Evolutionary conservation across 2,888 invertebrate genomes (phyloP), one percentile per base, ranked within the genome.

Genomic region (Cyclophora albipunctata): DNA sequence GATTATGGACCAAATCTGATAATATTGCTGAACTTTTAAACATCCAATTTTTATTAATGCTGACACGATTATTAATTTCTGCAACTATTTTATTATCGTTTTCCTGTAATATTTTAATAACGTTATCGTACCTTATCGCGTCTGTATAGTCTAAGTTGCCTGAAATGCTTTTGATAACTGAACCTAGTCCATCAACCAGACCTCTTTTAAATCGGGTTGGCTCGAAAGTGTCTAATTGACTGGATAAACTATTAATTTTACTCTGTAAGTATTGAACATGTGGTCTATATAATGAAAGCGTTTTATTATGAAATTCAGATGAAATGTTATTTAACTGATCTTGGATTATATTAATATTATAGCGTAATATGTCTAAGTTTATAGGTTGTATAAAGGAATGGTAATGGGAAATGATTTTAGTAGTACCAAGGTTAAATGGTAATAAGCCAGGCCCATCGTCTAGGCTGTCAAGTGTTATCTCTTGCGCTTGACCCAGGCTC

Each of bases 51-150:
- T 59, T 63, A 45, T 34, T 59, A 34, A 64, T n/a, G 51, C 59
- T 60, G 3, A 62, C 46, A 43, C 59, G 59, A 7, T 48, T 57
- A 46, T 66, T 64, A 41, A 59, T 53, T 50, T 61, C 60, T 3
- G 46, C 44, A 6, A 41, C 45, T 42, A 59, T 7, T 50, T 59
- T 54, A 45, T 59, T 40, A 48, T 62, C 50, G 42, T 60, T 61
- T 46, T 49, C 45, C n/a, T 56, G 48, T 7, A 63, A 41, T 34
- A 34, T 46, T 48, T 58, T 57, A 7, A 64, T 55, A 37, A 60
- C 62, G 34, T 59, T 44, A 44, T 66, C 49, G 44, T 62, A 64
- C 7, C 51, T 52, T 4, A 59, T 6, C 4, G 64, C 63, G 41
- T 65, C 65, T 5, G 52, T 51, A 20, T 53, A 51, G n/a, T 58